phyloP scores from a whole-genome alignment of 2,113 vertebrate species.

The Leptobrachium leishanense region DNA sequence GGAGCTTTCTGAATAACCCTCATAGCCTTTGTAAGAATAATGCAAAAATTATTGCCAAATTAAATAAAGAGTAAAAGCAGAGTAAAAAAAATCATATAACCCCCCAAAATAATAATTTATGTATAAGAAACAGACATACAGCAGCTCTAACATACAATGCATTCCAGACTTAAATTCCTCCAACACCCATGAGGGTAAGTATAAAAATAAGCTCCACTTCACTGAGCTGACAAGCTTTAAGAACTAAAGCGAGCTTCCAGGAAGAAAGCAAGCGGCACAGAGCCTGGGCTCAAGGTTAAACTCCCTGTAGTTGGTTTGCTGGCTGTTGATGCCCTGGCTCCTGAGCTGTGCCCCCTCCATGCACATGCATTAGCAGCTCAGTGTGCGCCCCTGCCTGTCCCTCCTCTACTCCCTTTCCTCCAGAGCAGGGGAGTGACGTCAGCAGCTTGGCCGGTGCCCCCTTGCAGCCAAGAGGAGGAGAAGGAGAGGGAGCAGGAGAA shows the following conservation, averaged over 20 bases:
- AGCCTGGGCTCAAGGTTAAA: neutral
- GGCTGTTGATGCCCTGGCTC: slow-evolving; percentile 5
- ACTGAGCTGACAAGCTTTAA: slow-evolving; percentile 4
- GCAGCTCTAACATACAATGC: neutral
- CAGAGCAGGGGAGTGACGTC: slow-evolving; percentile 38
- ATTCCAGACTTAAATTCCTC: neutral
- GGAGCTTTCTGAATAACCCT: too few species aligned
- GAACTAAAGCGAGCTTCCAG: neutral
- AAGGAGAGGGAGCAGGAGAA: slow-evolving; percentile 20
- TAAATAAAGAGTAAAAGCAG: too few species aligned
- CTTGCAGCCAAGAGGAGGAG: slow-evolving; percentile 33
- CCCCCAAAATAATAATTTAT: too few species aligned
- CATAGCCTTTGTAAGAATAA: too few species aligned
- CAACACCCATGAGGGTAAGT: neutral
- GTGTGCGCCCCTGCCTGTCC: neutral
- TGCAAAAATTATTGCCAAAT: too few species aligned
- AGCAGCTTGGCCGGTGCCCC: slow-evolving; percentile 34
- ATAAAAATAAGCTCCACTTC: neutral
- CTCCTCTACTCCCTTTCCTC: slow-evolving; percentile 5
- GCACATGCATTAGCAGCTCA: neutral
- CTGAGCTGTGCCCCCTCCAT: slow-evolving; percentile 1
- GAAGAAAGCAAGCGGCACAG: neutral
- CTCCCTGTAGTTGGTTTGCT: neutral
- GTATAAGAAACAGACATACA: neutral
- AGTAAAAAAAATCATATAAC: too few species aligned